Evolutionary conservation across 2,797 vertebrate genomes (phyloP).

Genomic region (Spinus olivaceus): DNA sequence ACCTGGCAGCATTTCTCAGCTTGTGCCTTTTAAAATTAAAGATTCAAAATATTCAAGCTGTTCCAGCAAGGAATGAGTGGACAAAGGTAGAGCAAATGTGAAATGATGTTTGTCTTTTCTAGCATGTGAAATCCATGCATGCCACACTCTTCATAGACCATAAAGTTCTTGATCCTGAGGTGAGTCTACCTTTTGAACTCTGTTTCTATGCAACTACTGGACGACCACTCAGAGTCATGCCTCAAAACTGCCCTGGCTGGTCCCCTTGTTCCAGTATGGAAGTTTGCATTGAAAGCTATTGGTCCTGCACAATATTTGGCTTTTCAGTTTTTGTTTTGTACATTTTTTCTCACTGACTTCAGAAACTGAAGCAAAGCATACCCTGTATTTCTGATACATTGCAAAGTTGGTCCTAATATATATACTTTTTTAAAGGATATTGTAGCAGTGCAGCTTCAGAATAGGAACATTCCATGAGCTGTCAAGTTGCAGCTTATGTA

Average conservation of each 20-base stretch:
- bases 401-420: background rate
- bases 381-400: background rate
- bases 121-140: background rate
- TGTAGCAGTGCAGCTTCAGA: background rate
- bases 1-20: background rate
- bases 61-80: background rate
- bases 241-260: background rate
- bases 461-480: background rate
- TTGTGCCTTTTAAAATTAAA: background rate
- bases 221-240: background rate
- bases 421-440: background rate
- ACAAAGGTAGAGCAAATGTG: background rate
- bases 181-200: conserved; percentile 19
- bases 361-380: background rate
- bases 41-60: background rate
- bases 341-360: background rate
- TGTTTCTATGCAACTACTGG: background rate
- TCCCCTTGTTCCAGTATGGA: background rate
- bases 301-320: background rate
- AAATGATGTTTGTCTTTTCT: background rate
- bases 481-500: background rate
- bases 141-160: background rate
- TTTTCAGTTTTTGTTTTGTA: background rate
- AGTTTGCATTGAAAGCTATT: background rate
- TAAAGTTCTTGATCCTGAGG: background rate